These are phyloP conservation scores for Corvus cornix DNA, from an alignment of 2,113 vertebrate species.

Conservation along the genomic window DNA sequence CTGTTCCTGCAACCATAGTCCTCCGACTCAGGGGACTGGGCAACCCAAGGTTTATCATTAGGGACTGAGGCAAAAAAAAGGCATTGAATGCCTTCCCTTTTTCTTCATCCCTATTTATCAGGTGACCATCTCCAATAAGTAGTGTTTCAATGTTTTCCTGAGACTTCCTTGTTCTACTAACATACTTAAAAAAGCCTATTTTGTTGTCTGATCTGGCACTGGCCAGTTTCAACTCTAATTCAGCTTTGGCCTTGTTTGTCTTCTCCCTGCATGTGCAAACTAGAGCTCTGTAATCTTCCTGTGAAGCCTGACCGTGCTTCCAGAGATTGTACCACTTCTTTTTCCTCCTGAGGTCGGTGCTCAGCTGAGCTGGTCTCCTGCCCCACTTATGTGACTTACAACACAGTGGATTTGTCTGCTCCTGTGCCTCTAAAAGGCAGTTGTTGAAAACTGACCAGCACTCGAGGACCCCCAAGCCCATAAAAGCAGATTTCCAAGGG, in stretches of 20 bases:
- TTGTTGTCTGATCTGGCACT: background rate
- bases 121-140: background rate
- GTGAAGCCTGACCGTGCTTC: background rate
- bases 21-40: accelerated
- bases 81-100: background rate
- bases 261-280: background rate
- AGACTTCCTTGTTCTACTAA: background rate
- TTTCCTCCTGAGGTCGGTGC: background rate
- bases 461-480: background rate
- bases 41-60: background rate
- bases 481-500: background rate
- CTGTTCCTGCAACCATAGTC: background rate
- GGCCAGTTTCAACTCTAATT: background rate
- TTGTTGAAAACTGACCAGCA: background rate
- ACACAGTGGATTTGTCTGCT: background rate
- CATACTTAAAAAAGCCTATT: accelerated
- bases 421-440: background rate
- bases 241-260: background rate
- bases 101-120: background rate
- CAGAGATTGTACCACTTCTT: background rate
- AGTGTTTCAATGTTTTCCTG: background rate
- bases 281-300: background rate
- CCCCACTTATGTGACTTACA: background rate
- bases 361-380: background rate
- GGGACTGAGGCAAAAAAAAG: background rate